Evolutionary conservation across 2,113 vertebrate species (phyloP).

Genomic region (Oreochromis niloticus): DNA sequence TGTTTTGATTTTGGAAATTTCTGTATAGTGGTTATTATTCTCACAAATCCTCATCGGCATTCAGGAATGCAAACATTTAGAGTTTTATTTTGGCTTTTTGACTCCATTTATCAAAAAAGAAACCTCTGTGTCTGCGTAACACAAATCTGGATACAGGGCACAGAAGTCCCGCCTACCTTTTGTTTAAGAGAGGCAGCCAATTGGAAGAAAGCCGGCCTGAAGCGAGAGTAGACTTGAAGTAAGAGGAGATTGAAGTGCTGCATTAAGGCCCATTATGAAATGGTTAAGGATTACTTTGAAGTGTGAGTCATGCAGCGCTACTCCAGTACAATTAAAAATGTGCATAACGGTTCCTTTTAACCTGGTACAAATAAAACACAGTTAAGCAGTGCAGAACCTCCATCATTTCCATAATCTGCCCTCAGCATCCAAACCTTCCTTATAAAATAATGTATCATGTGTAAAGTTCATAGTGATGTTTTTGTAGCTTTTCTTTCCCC

Average conservation of each 20-base stretch:
- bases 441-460: neutral
- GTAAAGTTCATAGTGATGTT: neutral
- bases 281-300: neutral
- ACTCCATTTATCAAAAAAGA: neutral
- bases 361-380: neutral
- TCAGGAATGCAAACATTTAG: neutral
- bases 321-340: neutral
- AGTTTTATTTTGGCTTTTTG: neutral
- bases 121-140: fast-evolving
- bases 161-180: neutral
- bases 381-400: fast-evolving
- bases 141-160: neutral
- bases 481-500: neutral
- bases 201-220: neutral
- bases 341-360: neutral
- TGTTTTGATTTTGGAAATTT: neutral
- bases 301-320: neutral
- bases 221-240: neutral
- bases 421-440: neutral
- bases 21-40: neutral
- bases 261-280: neutral
- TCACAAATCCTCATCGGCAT: neutral
- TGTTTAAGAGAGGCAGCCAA: neutral
- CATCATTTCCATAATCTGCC: neutral
- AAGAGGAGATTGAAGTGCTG: neutral